Evolutionary conservation across 2,888 invertebrate genomes (phyloP).

Genomic region (Epistrophe eligans): DNA sequence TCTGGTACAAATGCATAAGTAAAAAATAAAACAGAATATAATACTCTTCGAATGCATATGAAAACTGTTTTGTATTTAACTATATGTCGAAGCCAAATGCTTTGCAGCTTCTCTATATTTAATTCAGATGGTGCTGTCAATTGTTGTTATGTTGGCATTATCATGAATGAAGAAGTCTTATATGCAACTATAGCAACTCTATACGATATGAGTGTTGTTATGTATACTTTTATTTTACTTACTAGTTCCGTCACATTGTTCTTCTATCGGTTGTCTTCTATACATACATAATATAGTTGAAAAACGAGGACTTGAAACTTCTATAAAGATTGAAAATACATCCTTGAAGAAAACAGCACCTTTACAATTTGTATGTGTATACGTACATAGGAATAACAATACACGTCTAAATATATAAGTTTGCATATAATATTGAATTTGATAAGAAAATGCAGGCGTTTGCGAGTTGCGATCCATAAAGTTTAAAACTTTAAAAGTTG

Average conservation of each 20-base stretch:
- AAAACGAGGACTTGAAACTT: not conserved
- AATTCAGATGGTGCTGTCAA: conserved; percentile 28
- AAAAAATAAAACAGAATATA: not conserved
- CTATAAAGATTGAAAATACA: not conserved
- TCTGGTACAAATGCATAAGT: not conserved
- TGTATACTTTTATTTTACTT: not conserved
- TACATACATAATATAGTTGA: not conserved
- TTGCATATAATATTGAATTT: too few species aligned
- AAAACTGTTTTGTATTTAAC: too few species aligned
- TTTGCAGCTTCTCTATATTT: conserved; percentile 21
- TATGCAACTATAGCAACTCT: not conserved
- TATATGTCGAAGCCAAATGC: not conserved
- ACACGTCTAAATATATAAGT: too few species aligned
- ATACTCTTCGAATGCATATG: conserved; percentile 31
- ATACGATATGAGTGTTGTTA: too few species aligned
- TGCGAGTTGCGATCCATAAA: too few species aligned
- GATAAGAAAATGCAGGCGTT: too few species aligned
- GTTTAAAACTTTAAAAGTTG: too few species aligned
- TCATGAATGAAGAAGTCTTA: not conserved
- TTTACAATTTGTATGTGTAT: not conserved
- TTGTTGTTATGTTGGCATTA: not conserved
- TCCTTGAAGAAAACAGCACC: not conserved
- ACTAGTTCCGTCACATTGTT: not conserved
- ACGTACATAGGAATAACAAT: too few species aligned
- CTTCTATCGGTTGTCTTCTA: not conserved